Evolutionary conservation across 2,888 invertebrate genomes (phyloP), one percentile per base, ranked within the genome.

Genomic region (Eurois occulta): DNA sequence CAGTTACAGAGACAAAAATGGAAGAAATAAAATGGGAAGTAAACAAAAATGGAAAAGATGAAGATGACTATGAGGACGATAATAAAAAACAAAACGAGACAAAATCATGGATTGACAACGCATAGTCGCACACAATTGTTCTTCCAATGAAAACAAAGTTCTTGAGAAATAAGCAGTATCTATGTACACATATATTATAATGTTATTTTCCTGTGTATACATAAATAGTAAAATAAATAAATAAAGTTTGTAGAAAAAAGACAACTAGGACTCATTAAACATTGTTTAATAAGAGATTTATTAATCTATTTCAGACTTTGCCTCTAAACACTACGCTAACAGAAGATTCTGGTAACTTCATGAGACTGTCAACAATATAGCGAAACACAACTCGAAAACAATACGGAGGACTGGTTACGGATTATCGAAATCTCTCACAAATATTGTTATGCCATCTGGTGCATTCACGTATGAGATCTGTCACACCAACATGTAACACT

Each of bases 381-480:
- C n/a, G 7, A 43, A 21, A 65, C 0, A 35, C 3, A 24, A 24
- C 35, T 74, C 6, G 16, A 43, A 52, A 62, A 73, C 35, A 52
- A 35, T 32, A 75, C 16, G 6, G 35, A 21, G 24, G 2, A 52
- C 58, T 60, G 28, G n/a, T 68, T 52, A 18, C 16, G n/a, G 52
- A 70, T 52, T 66, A 80, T 52, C 43, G 28, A 52, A 77, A 68
- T 66, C 52, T 62, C 48, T 16, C 52, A 38, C 81, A 74, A 80
- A 77, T 71, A 62, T 72, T 68, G 72, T 72, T 55, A 77, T n/a
- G 71, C n/a, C 28, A 77, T 64, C 28, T 32, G 69, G 43, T 84
- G 75, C 71, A 84, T 64, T 67, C 83, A 68, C 41, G 60, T 72
- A 60, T 72, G 38, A 48, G 68, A 48, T 32, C 52, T 75, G 58